Percentiles rank a stretch among this genome's conserved stretches.
Evolutionary conservation across 2,888 invertebrate genomes (phyloP).

Genomic region (Cacoxenus indagator): DNA sequence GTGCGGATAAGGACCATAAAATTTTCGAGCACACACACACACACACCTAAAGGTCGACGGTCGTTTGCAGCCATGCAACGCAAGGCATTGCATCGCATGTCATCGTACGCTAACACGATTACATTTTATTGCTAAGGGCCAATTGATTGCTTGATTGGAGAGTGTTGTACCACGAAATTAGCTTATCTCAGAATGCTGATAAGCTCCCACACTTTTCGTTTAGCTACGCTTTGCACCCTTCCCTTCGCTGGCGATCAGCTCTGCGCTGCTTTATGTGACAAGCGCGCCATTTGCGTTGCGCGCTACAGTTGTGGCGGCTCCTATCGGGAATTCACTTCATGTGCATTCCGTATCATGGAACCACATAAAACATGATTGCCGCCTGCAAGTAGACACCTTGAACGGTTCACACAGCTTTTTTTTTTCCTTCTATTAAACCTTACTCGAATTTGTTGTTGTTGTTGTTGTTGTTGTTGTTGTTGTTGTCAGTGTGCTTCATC

Average conservation of each 20-base stretch:
- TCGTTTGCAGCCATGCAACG: not conserved
- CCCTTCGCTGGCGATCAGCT: not conserved
- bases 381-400: slow-evolving; percentile 52
- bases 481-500: slow-evolving; percentile 36
- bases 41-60: no score
- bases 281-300: not conserved
- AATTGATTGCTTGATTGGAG: not conserved
- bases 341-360: not conserved
- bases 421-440: slow-evolving; percentile 31
- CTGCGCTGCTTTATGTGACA: slow-evolving; percentile 1
- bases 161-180: not conserved
- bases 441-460: no score
- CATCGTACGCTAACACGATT: not conserved
- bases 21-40: no score
- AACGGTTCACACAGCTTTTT: slow-evolving; percentile 49
- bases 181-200: not conserved
- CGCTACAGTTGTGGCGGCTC: no score
- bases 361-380: slow-evolving; percentile 13
- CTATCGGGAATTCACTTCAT: not conserved
- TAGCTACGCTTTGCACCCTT: not conserved
- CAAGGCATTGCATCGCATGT: not conserved
- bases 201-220: not conserved
- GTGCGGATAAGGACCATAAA: not conserved
- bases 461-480: slow-evolving; percentile 18
- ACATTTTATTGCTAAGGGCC: not conserved